These are phyloP conservation scores for Dione juno DNA, from an alignment of 2,888 invertebrate species.

Conservation along the genomic window DNA sequence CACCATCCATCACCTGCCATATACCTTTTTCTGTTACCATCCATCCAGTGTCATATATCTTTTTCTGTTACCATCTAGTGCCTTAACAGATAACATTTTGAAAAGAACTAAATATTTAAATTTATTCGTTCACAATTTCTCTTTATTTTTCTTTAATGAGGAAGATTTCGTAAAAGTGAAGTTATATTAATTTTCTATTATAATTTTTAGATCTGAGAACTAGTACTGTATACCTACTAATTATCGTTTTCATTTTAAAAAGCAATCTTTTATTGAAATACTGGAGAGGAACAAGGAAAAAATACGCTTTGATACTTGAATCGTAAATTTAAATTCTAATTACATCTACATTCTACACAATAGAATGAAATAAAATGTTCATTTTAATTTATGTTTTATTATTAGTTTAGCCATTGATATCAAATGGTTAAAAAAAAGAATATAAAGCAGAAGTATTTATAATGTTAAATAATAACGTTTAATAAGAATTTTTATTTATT, in stretches of 20 bases:
- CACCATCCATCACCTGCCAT: too few relatives aligned
- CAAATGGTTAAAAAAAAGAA: not conserved
- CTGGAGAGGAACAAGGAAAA: not conserved
- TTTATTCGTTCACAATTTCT: too few relatives aligned
- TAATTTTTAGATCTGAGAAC: not conserved
- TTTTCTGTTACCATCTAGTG: too few relatives aligned
- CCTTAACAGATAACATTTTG: too few relatives aligned
- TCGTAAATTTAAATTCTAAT: constrained; percentile 9
- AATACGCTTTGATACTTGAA: constrained; percentile 13
- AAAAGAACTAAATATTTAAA: too few relatives aligned
- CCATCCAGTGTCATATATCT: too few relatives aligned
- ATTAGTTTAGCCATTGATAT: not conserved
- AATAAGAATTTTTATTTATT: too few relatives aligned
- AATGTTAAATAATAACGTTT: too few relatives aligned
- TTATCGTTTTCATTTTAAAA: constrained; percentile 4
- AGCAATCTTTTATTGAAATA: not conserved
- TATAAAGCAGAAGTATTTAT: too few relatives aligned
- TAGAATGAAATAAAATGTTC: not conserved
- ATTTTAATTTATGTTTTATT: not conserved
- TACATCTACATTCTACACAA: not conserved
- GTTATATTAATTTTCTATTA: not conserved
- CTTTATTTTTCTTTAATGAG: too few relatives aligned
- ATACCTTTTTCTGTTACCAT: too few relatives aligned
- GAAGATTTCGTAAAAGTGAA: not conserved
- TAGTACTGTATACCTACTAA: not conserved